phyloP scores from a whole-genome alignment of 1,140 invertebrate species.

The Chrysopa pallens region DNA sequence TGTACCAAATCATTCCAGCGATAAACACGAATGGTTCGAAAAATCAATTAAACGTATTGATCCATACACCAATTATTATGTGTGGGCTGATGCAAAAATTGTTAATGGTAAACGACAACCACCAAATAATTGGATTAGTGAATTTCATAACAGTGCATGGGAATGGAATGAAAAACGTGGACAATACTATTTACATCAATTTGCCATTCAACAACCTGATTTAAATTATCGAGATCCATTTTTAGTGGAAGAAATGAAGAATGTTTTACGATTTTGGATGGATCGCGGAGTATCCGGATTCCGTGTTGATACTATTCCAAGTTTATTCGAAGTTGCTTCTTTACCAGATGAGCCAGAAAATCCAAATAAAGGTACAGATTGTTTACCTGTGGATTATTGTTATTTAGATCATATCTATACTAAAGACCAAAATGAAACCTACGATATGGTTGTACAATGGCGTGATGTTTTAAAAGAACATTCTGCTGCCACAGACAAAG shows the following conservation, averaged over 20 bases:
- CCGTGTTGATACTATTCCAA: conserved; percentile 34
- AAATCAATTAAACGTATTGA: conserved; percentile 30
- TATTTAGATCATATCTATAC: conserved; percentile 42
- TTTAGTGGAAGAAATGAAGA: conserved; percentile 45
- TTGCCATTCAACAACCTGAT: conserved; percentile 50
- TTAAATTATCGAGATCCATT: conserved; percentile 46
- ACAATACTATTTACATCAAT: conserved; percentile 61
- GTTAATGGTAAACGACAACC: conserved; percentile 23
- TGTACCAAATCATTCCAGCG: conserved; percentile 60
- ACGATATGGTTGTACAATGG: conserved; percentile 38
- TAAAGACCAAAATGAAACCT: conserved; percentile 35
- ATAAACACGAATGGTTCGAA: conserved; percentile 53
- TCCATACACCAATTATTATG: conserved; percentile 48
- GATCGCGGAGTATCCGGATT: conserved; percentile 52
- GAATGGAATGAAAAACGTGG: conserved; percentile 39
- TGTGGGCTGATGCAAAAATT: conserved; percentile 39
- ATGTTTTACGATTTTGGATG: conserved; percentile 50
- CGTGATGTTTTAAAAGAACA: conserved; percentile 36
- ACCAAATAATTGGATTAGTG: conserved; percentile 50
- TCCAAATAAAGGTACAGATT: conserved; percentile 10
- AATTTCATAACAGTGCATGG: conserved; percentile 56
- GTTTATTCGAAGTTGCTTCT: conserved; percentile 13
- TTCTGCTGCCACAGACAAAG: conserved; percentile 10
- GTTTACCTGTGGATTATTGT: conserved; percentile 27
- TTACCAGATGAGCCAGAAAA: conserved; percentile 34